These are phyloP conservation scores for Chloroceryle amazona DNA, from an alignment of 2,797 vertebrate species.

Conservation along the genomic window DNA sequence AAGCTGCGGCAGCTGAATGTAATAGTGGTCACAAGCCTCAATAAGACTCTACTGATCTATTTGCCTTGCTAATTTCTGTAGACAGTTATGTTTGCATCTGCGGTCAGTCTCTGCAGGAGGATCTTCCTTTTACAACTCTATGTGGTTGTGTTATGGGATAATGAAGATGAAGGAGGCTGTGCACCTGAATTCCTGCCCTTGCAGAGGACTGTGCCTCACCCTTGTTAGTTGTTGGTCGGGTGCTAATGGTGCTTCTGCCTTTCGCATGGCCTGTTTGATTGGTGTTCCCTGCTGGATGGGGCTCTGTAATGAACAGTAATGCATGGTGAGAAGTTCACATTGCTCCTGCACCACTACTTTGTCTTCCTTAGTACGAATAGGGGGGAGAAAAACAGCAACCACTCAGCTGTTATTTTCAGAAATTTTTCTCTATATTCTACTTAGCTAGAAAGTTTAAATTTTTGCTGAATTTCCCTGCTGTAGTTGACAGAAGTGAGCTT, in stretches of 20 bases:
- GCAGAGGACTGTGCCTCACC: background rate
- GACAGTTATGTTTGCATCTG: conserved; percentile 42
- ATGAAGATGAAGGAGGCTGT: conserved; percentile 67
- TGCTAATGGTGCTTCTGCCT: conserved; percentile 8
- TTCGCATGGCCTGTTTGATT: conserved; percentile 18
- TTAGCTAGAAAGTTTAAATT: background rate
- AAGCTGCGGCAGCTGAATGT: background rate
- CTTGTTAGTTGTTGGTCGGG: conserved; percentile 14
- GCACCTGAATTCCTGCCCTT: conserved; percentile 33
- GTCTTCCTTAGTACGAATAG: background rate
- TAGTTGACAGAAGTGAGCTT: background rate
- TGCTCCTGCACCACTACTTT: background rate
- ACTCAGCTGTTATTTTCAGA: background rate
- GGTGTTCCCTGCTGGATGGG: conserved; percentile 8
- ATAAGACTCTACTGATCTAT: conserved; percentile 20
- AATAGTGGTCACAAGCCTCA: background rate
- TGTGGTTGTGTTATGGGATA: conserved; percentile 23
- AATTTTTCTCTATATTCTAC: background rate
- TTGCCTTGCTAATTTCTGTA: conserved; percentile 63
- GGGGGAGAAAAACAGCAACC: background rate
- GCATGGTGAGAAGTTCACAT: background rate
- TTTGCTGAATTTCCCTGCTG: background rate
- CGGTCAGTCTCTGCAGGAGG: conserved; percentile 7
- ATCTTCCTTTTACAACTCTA: conserved; percentile 15
- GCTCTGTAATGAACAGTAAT: conserved; percentile 47